Conservation (phyloP, 2,113 vertebrate species). For the Strigops habroptila region DNA sequence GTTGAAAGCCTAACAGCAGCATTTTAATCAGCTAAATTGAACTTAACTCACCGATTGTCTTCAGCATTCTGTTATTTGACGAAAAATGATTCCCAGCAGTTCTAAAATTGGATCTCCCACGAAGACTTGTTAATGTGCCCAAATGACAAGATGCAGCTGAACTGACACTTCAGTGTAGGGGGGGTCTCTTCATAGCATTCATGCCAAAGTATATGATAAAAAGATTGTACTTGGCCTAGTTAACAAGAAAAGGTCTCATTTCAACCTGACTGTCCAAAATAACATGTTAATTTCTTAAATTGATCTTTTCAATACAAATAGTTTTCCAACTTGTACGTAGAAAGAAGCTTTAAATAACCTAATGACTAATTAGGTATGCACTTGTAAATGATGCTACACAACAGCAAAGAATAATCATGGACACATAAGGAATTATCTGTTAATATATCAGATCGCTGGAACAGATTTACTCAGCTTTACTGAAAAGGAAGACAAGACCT, state of each 20-base stretch:
- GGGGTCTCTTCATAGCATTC: background rate
- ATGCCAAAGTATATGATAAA: background rate
- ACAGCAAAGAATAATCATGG: background rate
- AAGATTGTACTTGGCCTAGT: background rate
- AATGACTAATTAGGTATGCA: background rate
- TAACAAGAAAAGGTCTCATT: background rate
- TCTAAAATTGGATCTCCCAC: background rate
- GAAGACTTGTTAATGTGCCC: background rate
- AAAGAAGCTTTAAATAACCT: background rate
- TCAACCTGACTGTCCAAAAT: background rate
- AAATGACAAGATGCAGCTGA: background rate
- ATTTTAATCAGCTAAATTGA: background rate
- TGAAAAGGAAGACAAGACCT: background rate
- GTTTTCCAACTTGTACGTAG: background rate
- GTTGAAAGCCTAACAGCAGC: background rate
- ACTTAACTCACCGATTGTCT: background rate
- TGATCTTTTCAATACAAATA: background rate
- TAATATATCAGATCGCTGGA: background rate
- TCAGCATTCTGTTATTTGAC: background rate
- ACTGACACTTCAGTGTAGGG: background rate
- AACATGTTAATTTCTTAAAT: background rate
- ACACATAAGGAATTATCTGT: background rate
- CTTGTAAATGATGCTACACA: background rate
- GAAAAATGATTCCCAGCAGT: background rate
- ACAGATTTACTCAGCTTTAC: background rate